Evolutionary conservation across 2,113 vertebrate genomes (phyloP).

Genomic region (Corvus hawaiiensis): DNA sequence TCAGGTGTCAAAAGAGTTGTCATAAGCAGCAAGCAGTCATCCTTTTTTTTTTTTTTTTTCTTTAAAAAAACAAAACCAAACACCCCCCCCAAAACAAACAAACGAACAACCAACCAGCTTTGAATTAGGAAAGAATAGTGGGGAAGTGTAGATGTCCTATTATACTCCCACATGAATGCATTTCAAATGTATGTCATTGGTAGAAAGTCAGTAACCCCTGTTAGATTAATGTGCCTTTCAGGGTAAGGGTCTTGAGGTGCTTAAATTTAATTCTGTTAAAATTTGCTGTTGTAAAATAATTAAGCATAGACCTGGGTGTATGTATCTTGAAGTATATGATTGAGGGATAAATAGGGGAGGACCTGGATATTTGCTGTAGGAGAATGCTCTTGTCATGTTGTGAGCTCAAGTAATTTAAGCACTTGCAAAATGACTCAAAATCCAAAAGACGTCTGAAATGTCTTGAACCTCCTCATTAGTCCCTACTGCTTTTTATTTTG

Average conservation of each 20-base stretch:
- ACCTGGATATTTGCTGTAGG: neutral
- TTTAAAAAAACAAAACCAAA: neutral
- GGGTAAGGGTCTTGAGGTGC: neutral
- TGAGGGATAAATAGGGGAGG: neutral
- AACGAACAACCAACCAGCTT: neutral
- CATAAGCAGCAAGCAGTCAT: neutral
- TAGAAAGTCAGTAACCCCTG: neutral
- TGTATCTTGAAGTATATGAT: neutral
- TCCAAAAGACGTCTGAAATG: neutral
- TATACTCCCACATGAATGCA: neutral
- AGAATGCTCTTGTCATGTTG: neutral
- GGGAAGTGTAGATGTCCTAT: neutral
- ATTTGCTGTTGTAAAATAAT: neutral
- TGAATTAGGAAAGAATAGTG: neutral
- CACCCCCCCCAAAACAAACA: too few relatives aligned
- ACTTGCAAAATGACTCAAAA: neutral
- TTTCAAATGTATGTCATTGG: neutral
- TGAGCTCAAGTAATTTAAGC: neutral
- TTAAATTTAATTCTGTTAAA: neutral
- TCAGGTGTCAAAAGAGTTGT: neutral
- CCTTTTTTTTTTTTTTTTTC: neutral
- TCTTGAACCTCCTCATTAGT: neutral
- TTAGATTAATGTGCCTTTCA: neutral
- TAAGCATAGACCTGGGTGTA: neutral
- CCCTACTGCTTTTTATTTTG: neutral